Conservation (phyloP, 2,888 invertebrate species). For the Habrosyne pyritoides region DNA sequence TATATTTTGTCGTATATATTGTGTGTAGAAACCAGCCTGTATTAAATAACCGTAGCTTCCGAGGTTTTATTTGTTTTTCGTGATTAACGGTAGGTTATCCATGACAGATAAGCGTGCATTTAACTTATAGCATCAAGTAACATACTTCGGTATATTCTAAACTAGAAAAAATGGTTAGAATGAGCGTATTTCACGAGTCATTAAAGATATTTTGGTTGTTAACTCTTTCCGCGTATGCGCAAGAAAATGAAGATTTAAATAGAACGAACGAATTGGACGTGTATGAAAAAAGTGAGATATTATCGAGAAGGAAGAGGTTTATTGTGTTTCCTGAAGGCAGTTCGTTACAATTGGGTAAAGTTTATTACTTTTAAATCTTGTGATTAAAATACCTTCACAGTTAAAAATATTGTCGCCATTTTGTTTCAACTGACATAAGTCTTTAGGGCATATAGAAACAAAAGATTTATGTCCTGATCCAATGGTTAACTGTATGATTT, state of each 20-base stretch:
- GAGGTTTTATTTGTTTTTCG: constrained; percentile 56
- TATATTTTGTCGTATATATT: too few relatives aligned
- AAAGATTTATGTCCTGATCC: too few relatives aligned
- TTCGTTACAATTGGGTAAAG: constrained; percentile 84
- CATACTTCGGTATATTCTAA: not conserved
- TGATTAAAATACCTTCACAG: too few relatives aligned
- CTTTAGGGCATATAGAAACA: too few relatives aligned
- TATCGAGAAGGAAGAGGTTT: constrained; percentile 83
- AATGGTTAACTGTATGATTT: too few relatives aligned
- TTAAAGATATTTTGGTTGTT: constrained; percentile 17
- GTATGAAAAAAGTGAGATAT: constrained; percentile 43
- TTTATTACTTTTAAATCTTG: too few relatives aligned
- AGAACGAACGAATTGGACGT: constrained; percentile 21
- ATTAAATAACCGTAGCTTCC: constrained; percentile 35
- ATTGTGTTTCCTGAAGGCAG: constrained; percentile 85
- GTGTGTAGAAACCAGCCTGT: constrained; percentile 46
- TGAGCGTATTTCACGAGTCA: constrained; percentile 12
- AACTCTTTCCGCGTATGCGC: constrained; percentile 15
- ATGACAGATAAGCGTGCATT: constrained; percentile 29
- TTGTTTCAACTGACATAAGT: too few relatives aligned
- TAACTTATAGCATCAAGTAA: constrained; percentile 15
- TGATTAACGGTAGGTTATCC: constrained; percentile 49
- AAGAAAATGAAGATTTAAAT: constrained; percentile 22
- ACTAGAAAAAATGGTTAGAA: constrained; percentile 10
- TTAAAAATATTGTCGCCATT: too few relatives aligned